Percentiles rank a stretch among this genome's conserved stretches.
Evolutionary conservation across 2,797 vertebrate genomes (phyloP).

Genomic region (Hyperoplus immaculatus): DNA sequence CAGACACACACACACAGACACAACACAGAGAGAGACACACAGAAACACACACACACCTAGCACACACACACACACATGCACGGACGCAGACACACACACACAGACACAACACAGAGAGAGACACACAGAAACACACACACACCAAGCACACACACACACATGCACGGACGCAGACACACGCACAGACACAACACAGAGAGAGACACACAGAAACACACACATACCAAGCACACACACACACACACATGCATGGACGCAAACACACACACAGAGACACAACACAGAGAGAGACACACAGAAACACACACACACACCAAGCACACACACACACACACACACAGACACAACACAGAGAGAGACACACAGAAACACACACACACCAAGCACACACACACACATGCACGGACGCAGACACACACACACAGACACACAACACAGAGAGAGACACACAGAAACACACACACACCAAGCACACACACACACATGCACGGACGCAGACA

Average conservation of each 20-base stretch:
- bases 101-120: constrained; percentile 9
- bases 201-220: neutral
- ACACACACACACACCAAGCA: constrained; percentile 3
- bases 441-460: neutral
- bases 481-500: too few relatives aligned
- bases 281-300: too few relatives aligned
- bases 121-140: neutral
- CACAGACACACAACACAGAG: constrained; percentile 28
- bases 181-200: constrained; percentile 18
- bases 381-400: neutral
- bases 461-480: neutral
- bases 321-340: neutral
- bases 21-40: neutral
- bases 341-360: neutral
- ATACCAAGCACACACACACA: neutral
- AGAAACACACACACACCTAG: neutral
- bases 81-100: constrained; percentile 37
- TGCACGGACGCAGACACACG: constrained; percentile 24
- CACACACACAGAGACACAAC: constrained; percentile 49
- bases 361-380: neutral
- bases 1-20: constrained; percentile 46
- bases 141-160: neutral
- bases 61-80: neutral
- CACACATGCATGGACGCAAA: too few relatives aligned
- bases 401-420: constrained; percentile 28